These are phyloP conservation scores for Sparus aurata DNA, from an alignment of 2,797 vertebrate genomes.

Conservation along the genomic window DNA sequence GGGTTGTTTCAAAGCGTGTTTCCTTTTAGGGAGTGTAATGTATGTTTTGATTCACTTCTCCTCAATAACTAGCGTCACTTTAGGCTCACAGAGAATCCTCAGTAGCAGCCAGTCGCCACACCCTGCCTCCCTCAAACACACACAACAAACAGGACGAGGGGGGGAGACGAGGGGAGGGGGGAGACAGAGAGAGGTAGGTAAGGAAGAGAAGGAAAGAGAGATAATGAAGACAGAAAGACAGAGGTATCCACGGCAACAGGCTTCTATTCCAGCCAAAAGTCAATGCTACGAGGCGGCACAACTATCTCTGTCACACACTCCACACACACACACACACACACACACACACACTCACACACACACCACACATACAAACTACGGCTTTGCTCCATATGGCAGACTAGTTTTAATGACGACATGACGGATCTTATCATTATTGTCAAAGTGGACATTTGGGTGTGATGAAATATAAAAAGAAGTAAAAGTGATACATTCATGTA, in stretches of 20 bases:
- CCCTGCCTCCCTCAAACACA: slow-evolving; percentile 51
- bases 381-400: slow-evolving; percentile 8
- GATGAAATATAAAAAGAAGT: neutral
- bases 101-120: slow-evolving; percentile 43
- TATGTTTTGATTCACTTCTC: slow-evolving; percentile 9
- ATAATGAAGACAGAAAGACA: slow-evolving; percentile 60
- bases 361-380: slow-evolving; percentile 16
- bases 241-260: slow-evolving; percentile 86
- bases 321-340: slow-evolving; percentile 23
- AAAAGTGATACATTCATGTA: neutral
- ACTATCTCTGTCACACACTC: slow-evolving; percentile 46
- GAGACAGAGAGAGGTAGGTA: slow-evolving; percentile 28
- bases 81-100: slow-evolving; percentile 10
- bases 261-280: slow-evolving; percentile 78
- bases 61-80: slow-evolving; percentile 17
- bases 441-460: too few species aligned
- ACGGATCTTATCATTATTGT: neutral
- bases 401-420: slow-evolving; percentile 28
- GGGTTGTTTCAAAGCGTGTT: neutral
- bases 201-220: slow-evolving; percentile 37
- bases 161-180: slow-evolving; percentile 19
- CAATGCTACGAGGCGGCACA: slow-evolving; percentile 61
- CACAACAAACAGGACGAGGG: slow-evolving; percentile 30
- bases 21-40: slow-evolving; percentile 1
- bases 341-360: slow-evolving; percentile 28